A percentile compares a stretch with the other conserved stretches of the same genome.
phyloP scores from a whole-genome alignment of 2,888 invertebrate genomes.

The Leucophenga montana region DNA sequence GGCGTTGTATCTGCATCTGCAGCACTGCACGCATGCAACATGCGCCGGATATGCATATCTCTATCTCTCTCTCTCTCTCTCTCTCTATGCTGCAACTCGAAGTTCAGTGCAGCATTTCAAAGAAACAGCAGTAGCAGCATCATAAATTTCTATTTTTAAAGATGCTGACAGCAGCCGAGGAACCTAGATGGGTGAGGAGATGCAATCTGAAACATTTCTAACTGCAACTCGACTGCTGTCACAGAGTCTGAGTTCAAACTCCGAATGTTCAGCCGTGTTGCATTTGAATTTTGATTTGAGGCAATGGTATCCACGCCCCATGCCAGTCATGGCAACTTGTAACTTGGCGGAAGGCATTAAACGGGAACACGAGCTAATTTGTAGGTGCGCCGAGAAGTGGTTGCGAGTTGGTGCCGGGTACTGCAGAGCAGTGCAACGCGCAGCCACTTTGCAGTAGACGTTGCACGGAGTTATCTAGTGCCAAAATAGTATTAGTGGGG shows the following conservation, averaged over 20 bases:
- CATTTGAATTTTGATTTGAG: constrained; percentile 54
- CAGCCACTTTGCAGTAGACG: constrained; percentile 55
- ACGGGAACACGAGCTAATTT: constrained; percentile 24
- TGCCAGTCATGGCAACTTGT: constrained; percentile 26
- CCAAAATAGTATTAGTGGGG: background rate
- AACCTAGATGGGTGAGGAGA: background rate
- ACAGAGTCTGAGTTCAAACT: constrained; percentile 40
- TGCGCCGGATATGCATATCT: constrained; percentile 56
- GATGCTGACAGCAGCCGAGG: constrained; percentile 41
- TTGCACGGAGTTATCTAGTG: background rate
- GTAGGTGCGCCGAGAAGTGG: background rate
- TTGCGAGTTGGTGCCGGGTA: background rate
- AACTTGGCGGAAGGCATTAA: constrained; percentile 14
- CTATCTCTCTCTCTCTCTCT: constrained; percentile 44
- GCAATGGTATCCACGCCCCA: constrained; percentile 20
- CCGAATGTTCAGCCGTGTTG: constrained; percentile 33
- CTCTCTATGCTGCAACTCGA: constrained; percentile 31
- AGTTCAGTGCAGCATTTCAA: constrained; percentile 48
- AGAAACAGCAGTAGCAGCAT: constrained; percentile 44
- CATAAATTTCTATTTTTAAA: constrained; percentile 65
- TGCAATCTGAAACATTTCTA: constrained; percentile 28
- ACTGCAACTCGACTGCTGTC: constrained; percentile 30
- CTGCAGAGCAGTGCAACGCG: constrained; percentile 46
- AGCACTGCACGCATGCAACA: too few relatives aligned
- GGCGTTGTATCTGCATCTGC: too few relatives aligned